phyloP scores from a whole-genome alignment of 1,140 invertebrate genomes.

The Procambarus clarkii region DNA sequence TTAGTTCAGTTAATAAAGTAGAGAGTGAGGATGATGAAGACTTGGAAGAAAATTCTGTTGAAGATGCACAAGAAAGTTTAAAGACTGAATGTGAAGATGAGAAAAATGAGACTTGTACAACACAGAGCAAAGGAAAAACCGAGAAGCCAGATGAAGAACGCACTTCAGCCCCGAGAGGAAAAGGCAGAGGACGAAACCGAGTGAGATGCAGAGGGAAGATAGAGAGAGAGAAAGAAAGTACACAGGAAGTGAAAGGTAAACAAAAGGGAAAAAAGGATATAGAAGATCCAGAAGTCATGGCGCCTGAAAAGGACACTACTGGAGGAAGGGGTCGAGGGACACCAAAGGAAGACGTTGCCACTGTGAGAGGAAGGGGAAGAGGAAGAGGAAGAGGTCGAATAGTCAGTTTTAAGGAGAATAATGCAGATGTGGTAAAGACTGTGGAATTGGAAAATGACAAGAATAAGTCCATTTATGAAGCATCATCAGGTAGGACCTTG shows the following conservation, averaged over 20 bases:
- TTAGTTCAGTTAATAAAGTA: not conserved
- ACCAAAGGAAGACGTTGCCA: not conserved
- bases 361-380: conserved; percentile 14
- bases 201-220: conserved; percentile 59
- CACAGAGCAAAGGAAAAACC: conserved; percentile 50
- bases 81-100: not conserved
- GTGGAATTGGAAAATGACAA: not conserved
- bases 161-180: conserved; percentile 37
- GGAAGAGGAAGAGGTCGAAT: conserved; percentile 21
- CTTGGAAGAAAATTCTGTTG: conserved; percentile 73
- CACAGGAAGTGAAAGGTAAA: not conserved
- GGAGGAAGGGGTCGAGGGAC: not conserved
- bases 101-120: not conserved
- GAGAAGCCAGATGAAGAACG: conserved; percentile 18
- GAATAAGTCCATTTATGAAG: not conserved
- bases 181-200: conserved; percentile 80
- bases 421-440: not conserved
- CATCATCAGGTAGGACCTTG: not conserved
- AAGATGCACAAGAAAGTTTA: not conserved
- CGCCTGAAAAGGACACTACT: not conserved
- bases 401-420: not conserved
- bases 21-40: conserved; percentile 78
- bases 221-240: not conserved
- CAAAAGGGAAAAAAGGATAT: not conserved
- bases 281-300: conserved; percentile 9